Percentiles rank a stretch among this genome's conserved stretches.
Evolutionary conservation across 1,140 invertebrate genomes (phyloP).

Genomic region (Arion vulgaris): DNA sequence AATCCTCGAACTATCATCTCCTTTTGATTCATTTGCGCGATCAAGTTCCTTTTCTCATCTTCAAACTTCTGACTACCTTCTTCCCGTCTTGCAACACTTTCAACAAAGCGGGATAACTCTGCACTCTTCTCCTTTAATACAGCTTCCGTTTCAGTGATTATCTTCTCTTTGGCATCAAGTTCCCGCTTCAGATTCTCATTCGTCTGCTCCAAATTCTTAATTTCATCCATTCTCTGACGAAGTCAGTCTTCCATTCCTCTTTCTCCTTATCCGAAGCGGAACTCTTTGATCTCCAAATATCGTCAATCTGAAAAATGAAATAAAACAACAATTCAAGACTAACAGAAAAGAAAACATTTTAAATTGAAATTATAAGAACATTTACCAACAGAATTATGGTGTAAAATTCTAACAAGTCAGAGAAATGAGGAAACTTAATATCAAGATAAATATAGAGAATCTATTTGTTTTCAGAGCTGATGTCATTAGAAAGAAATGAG

Average conservation of each 20-base stretch:
- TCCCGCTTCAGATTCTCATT: conserved; percentile 49
- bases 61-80: conserved; percentile 55
- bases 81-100: conserved; percentile 56
- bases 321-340: neutral
- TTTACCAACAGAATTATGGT: too few species aligned
- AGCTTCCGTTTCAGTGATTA: conserved; percentile 45
- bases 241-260: conserved; percentile 43
- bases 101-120: conserved; percentile 49
- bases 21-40: conserved; percentile 59
- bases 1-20: conserved; percentile 56
- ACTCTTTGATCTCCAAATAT: conserved; percentile 63
- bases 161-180: conserved; percentile 51
- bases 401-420: too few species aligned
- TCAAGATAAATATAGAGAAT: too few species aligned
- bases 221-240: conserved; percentile 34
- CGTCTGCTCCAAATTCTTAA: conserved; percentile 42
- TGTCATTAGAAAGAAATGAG: too few species aligned
- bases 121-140: conserved; percentile 47
- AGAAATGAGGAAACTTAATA: too few species aligned
- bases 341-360: too few species aligned
- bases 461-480: too few species aligned
- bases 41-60: conserved; percentile 55
- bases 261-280: conserved; percentile 54
- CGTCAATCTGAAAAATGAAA: conserved; percentile 51
- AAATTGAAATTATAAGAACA: too few species aligned